These are phyloP conservation scores for Gorsachius magnificus DNA, from an alignment of 2,797 vertebrate species.

Conservation along the genomic window DNA sequence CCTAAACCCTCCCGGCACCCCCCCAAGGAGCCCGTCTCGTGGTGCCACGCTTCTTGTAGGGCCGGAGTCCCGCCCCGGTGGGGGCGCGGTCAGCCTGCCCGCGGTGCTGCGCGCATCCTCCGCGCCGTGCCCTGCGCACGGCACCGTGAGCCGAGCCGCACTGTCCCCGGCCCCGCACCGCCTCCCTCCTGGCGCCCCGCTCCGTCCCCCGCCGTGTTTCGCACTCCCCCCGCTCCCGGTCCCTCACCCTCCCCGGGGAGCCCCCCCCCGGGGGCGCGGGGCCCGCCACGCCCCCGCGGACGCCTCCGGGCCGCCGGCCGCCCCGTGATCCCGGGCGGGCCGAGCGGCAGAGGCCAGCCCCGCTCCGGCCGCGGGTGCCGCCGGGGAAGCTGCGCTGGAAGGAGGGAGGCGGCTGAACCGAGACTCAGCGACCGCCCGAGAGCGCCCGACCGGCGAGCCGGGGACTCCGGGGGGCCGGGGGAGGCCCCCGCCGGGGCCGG, in stretches of 20 bases:
- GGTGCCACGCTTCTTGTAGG: background rate
- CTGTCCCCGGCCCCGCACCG: background rate
- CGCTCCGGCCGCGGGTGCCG: too few species aligned
- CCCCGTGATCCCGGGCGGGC: background rate
- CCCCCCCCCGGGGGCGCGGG: too few species aligned
- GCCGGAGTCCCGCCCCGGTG: too few species aligned
- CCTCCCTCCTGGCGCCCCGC: background rate
- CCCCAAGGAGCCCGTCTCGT: background rate
- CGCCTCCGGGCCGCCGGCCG: background rate
- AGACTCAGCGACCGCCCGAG: background rate
- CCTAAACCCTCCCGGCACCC: accelerated
- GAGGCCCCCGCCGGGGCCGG: too few species aligned
- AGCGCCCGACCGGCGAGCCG: background rate
- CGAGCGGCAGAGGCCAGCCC: background rate
- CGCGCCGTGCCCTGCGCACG: too few species aligned
- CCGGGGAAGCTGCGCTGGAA: background rate
- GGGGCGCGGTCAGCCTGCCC: background rate
- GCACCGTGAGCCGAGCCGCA: too few species aligned
- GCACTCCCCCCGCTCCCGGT: too few species aligned
- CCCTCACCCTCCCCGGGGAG: background rate
- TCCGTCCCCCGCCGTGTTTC: background rate
- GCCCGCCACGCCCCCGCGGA: background rate
- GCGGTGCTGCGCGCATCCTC: background rate
- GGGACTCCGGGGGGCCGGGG: too few species aligned
- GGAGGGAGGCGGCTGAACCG: background rate